Evolutionary conservation across 2,888 invertebrate species (phyloP).

Genomic region (Ophion slaviceki): DNA sequence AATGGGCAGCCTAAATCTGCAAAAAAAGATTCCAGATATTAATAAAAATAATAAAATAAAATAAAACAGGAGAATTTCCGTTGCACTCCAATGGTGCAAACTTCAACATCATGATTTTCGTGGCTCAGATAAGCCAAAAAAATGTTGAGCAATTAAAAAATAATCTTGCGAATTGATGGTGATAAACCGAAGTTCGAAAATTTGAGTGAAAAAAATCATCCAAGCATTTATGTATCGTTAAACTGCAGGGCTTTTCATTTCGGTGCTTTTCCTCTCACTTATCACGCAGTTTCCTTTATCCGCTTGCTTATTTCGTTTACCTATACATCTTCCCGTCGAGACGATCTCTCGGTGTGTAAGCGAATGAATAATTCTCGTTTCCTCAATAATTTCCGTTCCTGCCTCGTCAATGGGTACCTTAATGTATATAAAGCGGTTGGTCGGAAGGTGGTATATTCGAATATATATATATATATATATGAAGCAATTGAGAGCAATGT

Average conservation of each 20-base stretch:
- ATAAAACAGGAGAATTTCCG: too few relatives aligned
- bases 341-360: slow-evolving; percentile 21
- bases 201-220: neutral
- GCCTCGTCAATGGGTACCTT: slow-evolving; percentile 21
- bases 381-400: slow-evolving; percentile 47
- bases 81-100: too few relatives aligned
- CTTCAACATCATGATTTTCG: too few relatives aligned
- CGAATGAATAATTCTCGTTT: slow-evolving; percentile 46
- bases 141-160: too few relatives aligned
- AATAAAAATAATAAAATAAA: too few relatives aligned
- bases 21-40: too few relatives aligned
- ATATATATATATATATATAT: slow-evolving; percentile 3
- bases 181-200: neutral
- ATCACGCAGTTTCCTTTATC: neutral
- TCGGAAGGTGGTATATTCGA: slow-evolving; percentile 3
- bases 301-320: neutral
- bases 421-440: slow-evolving; percentile 18
- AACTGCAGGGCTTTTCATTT: neutral
- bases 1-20: too few relatives aligned
- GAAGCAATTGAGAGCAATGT: neutral
- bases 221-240: too few relatives aligned
- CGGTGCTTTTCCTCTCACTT: neutral
- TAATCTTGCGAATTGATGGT: neutral
- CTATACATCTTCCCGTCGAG: slow-evolving; percentile 14
- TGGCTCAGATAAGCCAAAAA: too few relatives aligned